Evolutionary conservation across 2,888 invertebrate genomes (phyloP), one percentile per base, ranked within the genome.

Genomic region (Sycophila texana): DNA sequence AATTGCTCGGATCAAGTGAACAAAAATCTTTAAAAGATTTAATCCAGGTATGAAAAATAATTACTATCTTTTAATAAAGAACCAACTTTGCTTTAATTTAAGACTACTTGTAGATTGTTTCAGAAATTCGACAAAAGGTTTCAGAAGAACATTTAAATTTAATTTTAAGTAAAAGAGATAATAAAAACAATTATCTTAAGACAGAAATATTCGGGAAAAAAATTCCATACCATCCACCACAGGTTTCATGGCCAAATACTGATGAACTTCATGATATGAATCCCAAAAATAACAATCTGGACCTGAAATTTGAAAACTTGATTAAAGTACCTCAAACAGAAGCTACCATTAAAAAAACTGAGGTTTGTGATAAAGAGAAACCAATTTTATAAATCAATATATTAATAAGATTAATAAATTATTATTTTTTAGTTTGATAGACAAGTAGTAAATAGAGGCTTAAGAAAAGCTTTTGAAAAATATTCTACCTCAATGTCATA

Each of bases 1-100:
- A 92, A 75, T 92, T 92, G 83, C 94, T 95, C 88, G 95, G 94
- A 0, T 90, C 91, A 60, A 91, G 93, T 39, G 91, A 92, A 1
- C 90, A 91, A 10, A 89, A 92, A 7, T 91, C 91, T 0, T 92
- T 92, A 30, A 91, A 92, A 79, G 92, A 93, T 84, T 93, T 95
- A 76, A 93, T 93, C 89, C 90, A 92, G 88, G 93, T 94, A 39
- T 60, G 22, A 22, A 47, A 63, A 70, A 53, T 58, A 65, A 18
- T 73, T 81, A 66, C 58, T 51, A 67, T 80, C 13, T 65, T 74
- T 60, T 0, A 49, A 10, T 4, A 20, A 18, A 73, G 60, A 30
- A 55, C 22, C n/a, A 66, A 66, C 58, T 61, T 67, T 77, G 47
- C 66, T 72, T 20, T n/a, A n/a, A 14, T 72, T 51, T 65, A 39